phyloP scores from a whole-genome alignment of 1,140 invertebrate genomes.

The Bombus confusus region DNA sequence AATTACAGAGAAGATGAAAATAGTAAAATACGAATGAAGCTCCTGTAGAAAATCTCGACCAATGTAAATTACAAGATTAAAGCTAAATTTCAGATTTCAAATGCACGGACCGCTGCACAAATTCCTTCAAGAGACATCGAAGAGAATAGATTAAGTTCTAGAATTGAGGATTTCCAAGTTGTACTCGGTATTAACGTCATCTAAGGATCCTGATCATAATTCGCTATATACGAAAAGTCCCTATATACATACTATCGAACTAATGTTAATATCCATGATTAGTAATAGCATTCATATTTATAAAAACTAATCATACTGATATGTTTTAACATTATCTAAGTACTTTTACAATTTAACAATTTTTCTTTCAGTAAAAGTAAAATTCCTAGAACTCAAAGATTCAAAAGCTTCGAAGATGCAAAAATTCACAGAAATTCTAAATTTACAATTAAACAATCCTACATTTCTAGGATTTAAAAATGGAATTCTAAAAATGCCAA shows the following conservation, averaged over 20 bases:
- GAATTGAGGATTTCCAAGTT: slow-evolving; percentile 8
- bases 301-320: background rate
- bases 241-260: background rate
- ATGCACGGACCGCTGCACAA: background rate
- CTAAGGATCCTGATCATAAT: background rate
- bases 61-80: background rate
- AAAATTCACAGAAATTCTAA: background rate
- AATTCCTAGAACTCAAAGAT: background rate
- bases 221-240: background rate
- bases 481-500: background rate
- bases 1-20: background rate
- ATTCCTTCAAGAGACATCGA: background rate
- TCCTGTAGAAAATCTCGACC: background rate
- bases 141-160: background rate
- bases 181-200: background rate
- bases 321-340: too few species aligned
- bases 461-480: background rate
- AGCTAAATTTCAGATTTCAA: background rate
- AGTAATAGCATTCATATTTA: background rate
- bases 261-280: background rate
- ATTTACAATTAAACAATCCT: too few species aligned
- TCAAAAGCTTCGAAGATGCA: background rate
- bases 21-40: background rate
- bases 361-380: too few species aligned
- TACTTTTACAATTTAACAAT: too few species aligned